A percentile compares a stretch with the other conserved stretches of the same genome.
Conservation (phyloP, 2,888 invertebrate genomes). For the Mactromeris polynyma region DNA sequence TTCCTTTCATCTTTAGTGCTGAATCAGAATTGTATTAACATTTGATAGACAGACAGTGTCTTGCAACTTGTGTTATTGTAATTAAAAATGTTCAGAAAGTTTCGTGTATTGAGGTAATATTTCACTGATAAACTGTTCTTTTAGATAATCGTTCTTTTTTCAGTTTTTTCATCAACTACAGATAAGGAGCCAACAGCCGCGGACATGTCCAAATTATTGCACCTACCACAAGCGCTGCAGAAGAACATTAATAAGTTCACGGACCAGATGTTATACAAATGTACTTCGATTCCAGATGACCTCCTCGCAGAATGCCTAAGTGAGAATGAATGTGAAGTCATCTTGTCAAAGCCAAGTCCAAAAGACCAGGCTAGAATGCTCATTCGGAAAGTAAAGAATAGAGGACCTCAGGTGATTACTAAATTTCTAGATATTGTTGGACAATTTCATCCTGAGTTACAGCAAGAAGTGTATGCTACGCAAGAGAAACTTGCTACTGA, state of each 20-base stretch:
- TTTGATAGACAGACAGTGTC: background rate
- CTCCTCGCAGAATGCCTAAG: slow-evolving; percentile 28
- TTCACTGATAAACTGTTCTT: background rate
- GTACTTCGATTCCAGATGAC: slow-evolving; percentile 4
- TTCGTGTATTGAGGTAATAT: background rate
- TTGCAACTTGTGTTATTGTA: background rate
- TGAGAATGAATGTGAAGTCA: slow-evolving; percentile 17
- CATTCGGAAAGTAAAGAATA: slow-evolving; percentile 36
- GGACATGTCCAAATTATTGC: slow-evolving; percentile 23
- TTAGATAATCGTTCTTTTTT: background rate
- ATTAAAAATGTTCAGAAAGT: background rate
- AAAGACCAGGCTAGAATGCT: slow-evolving; percentile 31
- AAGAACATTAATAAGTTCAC: slow-evolving; percentile 31
- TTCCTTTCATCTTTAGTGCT: no score
- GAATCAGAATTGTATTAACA: background rate
- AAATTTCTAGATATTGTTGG: slow-evolving; percentile 45
- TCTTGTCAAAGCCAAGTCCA: slow-evolving; percentile 4
- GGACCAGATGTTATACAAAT: slow-evolving; percentile 1
- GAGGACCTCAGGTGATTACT: slow-evolving; percentile 27
- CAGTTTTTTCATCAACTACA: background rate
- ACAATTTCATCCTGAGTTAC: slow-evolving; percentile 32
- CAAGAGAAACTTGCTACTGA: slow-evolving; percentile 34
- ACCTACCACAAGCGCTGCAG: slow-evolving; percentile 33
- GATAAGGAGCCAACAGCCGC: background rate
- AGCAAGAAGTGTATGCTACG: slow-evolving; percentile 25